phyloP scores from a whole-genome alignment of 2,797 vertebrate genomes.

The Coccyzus lansbergi region DNA sequence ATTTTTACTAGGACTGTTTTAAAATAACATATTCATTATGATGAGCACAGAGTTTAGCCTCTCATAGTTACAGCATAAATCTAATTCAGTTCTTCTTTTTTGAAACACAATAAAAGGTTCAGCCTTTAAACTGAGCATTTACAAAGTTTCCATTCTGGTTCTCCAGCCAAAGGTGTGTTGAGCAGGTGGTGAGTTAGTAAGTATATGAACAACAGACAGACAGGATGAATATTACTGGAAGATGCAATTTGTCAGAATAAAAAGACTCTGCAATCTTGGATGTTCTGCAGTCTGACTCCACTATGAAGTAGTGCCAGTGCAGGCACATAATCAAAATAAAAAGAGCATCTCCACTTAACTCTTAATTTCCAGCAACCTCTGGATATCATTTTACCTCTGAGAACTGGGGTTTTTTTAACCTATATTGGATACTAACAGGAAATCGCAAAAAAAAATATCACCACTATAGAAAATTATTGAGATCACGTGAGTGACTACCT shows the following conservation, averaged over 20 bases:
- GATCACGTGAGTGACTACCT: neutral
- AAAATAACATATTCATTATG: neutral
- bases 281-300: neutral
- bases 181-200: constrained; percentile 5
- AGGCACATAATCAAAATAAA: neutral
- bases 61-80: neutral
- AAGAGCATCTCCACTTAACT: neutral
- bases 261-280: neutral
- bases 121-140: neutral
- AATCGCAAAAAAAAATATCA: neutral
- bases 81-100: neutral
- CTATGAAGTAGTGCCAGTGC: neutral
- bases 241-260: neutral
- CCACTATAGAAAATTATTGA: neutral
- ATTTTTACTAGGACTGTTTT: neutral
- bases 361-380: neutral
- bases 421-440: neutral
- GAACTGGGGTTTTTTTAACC: neutral
- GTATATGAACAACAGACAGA: neutral
- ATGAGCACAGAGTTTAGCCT: neutral
- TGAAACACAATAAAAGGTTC: neutral
- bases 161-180: constrained; percentile 29
- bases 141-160: neutral
- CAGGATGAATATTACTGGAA: neutral
- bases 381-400: neutral